phyloP scores from a whole-genome alignment of 2,113 vertebrate species.

The Nanorana parkeri region DNA sequence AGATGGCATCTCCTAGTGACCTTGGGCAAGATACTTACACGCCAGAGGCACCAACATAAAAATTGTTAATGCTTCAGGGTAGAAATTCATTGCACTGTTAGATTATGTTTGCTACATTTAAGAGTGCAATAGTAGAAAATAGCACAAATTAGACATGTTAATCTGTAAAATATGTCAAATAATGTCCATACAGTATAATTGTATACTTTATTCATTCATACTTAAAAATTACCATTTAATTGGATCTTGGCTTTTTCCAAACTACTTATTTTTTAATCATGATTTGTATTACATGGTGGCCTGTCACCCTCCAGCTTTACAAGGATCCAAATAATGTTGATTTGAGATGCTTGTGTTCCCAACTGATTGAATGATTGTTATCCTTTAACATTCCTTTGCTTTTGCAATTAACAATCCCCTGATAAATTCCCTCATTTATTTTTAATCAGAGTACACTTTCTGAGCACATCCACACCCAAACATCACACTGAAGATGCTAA shows the following conservation, averaged over 20 bases:
- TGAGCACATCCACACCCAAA: neutral
- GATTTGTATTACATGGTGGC: no score
- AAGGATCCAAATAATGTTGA: neutral
- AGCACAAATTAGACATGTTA: neutral
- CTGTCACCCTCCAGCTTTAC: neutral
- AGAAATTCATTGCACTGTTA: conserved; percentile 1
- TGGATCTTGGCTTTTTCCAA: no score
- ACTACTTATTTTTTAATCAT: no score
- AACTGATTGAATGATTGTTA: no score
- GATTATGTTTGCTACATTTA: conserved; percentile 4
- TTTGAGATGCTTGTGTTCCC: neutral
- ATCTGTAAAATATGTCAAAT: neutral
- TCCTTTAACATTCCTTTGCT: no score
- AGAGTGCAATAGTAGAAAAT: neutral
- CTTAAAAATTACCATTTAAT: neutral
- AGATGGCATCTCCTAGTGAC: conserved; percentile 41
- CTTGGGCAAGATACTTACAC: conserved; percentile 22
- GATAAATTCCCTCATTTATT: conserved; percentile 16
- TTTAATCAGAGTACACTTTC: conserved; percentile 7
- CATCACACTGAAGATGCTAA: neutral
- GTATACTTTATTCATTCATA: neutral
- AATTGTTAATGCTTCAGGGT: conserved; percentile 38
- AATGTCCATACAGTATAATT: neutral
- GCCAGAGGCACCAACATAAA: conserved; percentile 39
- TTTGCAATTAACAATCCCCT: neutral